Conservation (phyloP, 2,113 vertebrate species). For the Corynorhinus townsendii region DNA sequence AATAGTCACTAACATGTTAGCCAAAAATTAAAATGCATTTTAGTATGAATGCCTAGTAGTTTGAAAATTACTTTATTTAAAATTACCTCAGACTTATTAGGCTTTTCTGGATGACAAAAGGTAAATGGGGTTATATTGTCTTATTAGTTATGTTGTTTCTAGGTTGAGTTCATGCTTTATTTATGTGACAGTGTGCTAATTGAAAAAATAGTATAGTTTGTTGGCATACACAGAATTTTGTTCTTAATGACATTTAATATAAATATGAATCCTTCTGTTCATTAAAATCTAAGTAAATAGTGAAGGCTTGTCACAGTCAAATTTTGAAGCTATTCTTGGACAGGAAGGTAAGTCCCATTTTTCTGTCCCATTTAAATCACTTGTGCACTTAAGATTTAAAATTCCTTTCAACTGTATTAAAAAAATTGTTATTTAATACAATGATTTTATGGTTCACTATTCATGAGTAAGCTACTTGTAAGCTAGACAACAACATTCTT, state of each 20-base stretch:
- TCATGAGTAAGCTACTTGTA: neutral
- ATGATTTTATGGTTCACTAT: neutral
- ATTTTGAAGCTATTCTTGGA: conserved; percentile 28
- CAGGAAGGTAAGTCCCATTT: conserved; percentile 19
- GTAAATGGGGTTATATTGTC: conserved; percentile 29
- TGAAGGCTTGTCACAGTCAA: neutral
- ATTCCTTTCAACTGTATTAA: neutral
- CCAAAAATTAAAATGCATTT: conserved; percentile 43
- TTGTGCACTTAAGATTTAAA: conserved; percentile 29
- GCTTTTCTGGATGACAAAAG: conserved; percentile 37
- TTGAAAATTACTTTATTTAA: conserved; percentile 46
- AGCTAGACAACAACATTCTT: neutral
- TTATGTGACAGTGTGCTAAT: neutral
- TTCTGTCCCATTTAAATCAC: conserved; percentile 29
- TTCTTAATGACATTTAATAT: conserved; percentile 1
- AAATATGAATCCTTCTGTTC: neutral
- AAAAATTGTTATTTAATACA: conserved; percentile 25
- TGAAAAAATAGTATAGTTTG: conserved; percentile 19
- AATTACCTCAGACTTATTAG: conserved; percentile 16
- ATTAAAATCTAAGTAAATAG: conserved; percentile 8
- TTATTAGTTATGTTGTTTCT: conserved; percentile 41
- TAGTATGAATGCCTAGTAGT: neutral
- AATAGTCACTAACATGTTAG: conserved; percentile 13
- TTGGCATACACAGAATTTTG: neutral
- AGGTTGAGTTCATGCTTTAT: conserved; percentile 22